Evolutionary conservation across 2,797 vertebrate genomes (phyloP).

Genomic region (Pristis pectinata): DNA sequence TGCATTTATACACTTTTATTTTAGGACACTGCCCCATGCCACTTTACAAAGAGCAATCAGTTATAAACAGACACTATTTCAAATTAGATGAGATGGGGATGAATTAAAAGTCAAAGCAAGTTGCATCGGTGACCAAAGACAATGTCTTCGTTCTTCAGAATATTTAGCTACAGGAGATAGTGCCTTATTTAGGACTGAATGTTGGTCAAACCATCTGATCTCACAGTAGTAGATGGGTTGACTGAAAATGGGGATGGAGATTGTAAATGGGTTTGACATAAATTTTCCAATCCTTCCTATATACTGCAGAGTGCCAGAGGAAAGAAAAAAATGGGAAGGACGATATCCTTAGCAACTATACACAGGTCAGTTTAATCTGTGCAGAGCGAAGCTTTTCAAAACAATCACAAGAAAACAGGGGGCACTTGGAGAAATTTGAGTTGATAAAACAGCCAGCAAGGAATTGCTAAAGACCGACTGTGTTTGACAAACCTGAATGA

Average conservation of each 20-base stretch:
- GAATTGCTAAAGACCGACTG: too few relatives aligned
- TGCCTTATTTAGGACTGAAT: neutral
- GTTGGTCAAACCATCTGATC: neutral
- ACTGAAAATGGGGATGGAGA: neutral
- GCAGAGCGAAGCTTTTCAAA: too few relatives aligned
- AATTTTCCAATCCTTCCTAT: too few relatives aligned
- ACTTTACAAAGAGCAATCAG: neutral
- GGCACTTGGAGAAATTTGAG: too few relatives aligned
- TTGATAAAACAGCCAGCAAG: too few relatives aligned
- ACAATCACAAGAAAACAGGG: too few relatives aligned
- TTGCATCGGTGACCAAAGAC: neutral
- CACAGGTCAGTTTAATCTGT: too few relatives aligned
- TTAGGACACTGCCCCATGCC: neutral
- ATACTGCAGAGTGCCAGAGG: too few relatives aligned
- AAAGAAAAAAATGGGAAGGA: too few relatives aligned
- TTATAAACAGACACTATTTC: neutral
- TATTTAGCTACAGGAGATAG: neutral
- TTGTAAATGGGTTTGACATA: too few relatives aligned
- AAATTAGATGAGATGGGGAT: neutral
- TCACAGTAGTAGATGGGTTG: neutral
- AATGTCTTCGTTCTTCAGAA: neutral
- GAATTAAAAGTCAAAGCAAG: neutral
- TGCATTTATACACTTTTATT: neutral
- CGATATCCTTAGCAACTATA: too few relatives aligned
- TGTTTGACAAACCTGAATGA: too few relatives aligned